Conservation (phyloP, 2,113 vertebrate species). For the Eretmochelys imbricata region DNA sequence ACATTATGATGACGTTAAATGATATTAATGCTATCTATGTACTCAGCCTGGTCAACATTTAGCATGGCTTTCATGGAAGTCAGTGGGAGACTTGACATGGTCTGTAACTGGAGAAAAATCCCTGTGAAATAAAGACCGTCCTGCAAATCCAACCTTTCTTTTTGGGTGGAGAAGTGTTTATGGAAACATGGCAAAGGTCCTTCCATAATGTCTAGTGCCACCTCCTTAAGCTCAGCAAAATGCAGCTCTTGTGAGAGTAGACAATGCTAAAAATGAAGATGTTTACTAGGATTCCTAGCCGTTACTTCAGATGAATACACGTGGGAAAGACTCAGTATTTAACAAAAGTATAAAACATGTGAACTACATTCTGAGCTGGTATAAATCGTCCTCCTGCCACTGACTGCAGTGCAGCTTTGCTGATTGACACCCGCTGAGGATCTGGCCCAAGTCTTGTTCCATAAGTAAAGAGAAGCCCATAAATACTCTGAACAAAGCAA, state of each 20-base stretch:
- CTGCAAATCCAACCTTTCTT: background rate
- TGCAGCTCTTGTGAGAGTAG: background rate
- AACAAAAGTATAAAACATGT: background rate
- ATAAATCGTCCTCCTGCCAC: background rate
- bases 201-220: background rate
- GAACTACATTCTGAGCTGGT: background rate
- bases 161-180: fast-evolving
- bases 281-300: background rate
- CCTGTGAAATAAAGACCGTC: constrained; percentile 7
- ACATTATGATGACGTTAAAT: fast-evolving
- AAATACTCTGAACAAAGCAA: constrained; percentile 64
- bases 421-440: constrained; percentile 39
- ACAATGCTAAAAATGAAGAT: background rate
- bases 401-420: constrained; percentile 6
- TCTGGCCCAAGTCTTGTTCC: constrained; percentile 38
- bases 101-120: constrained; percentile 8
- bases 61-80: background rate
- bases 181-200: fast-evolving
- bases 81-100: background rate
- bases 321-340: constrained; percentile 13
- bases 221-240: background rate
- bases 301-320: background rate
- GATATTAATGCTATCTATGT: background rate
- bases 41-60: background rate
- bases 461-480: constrained; percentile 44